Conservation (phyloP, 2,888 invertebrate genomes). For the Pyrochroa serraticornis region DNA sequence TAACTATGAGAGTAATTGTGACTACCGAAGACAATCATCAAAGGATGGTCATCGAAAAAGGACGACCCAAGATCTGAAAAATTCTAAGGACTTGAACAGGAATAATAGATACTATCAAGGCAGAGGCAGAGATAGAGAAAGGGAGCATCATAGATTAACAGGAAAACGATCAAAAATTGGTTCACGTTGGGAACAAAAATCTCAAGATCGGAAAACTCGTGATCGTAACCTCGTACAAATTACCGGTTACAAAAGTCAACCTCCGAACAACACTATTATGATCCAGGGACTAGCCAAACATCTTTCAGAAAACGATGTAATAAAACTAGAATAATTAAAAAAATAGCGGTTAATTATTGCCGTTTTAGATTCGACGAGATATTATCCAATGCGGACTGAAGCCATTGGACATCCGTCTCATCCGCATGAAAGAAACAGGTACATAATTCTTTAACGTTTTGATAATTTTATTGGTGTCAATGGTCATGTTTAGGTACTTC, state of each 20-base stretch:
- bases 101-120: slow-evolving; percentile 46
- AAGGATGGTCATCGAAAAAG: slow-evolving; percentile 43
- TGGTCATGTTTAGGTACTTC: slow-evolving; percentile 83
- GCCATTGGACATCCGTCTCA: slow-evolving; percentile 81
- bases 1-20: slow-evolving; percentile 55
- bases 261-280: slow-evolving; percentile 71
- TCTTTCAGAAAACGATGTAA: slow-evolving; percentile 78
- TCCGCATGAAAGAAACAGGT: slow-evolving; percentile 86
- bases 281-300: slow-evolving; percentile 76
- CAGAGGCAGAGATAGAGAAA: slow-evolving; percentile 48
- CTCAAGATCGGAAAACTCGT: slow-evolving; percentile 49
- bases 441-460: slow-evolving; percentile 58
- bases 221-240: slow-evolving; percentile 56
- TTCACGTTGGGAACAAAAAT: slow-evolving; percentile 54
- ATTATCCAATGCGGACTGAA: slow-evolving; percentile 75
- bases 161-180: slow-evolving; percentile 50
- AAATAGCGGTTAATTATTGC: slow-evolving; percentile 27
- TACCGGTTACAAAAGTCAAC: slow-evolving; percentile 58
- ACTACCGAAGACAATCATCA: slow-evolving; percentile 43
- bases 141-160: slow-evolving; percentile 47
- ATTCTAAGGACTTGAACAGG: slow-evolving; percentile 44
- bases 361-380: slow-evolving; percentile 75
- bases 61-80: slow-evolving; percentile 49
- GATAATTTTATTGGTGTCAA: slow-evolving; percentile 59
- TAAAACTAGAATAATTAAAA: slow-evolving; percentile 1